These are phyloP conservation scores for Chaetodon auriga DNA, from an alignment of 2,113 vertebrate genomes.

Conservation along the genomic window DNA sequence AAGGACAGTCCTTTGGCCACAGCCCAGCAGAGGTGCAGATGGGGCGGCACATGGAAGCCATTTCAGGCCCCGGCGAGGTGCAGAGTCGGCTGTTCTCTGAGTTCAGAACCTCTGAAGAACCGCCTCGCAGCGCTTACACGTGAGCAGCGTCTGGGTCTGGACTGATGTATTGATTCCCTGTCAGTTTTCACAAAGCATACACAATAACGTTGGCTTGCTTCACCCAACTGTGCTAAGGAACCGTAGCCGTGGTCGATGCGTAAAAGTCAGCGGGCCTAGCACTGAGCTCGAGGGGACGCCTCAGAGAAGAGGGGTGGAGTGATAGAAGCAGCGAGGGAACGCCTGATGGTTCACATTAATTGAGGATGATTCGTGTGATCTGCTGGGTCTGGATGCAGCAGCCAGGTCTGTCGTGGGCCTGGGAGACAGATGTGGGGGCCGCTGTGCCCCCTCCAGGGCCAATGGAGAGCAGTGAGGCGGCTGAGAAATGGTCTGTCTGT, in stretches of 20 bases:
- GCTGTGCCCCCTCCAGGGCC: slow-evolving; percentile 74
- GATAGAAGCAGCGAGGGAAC: slow-evolving; percentile 63
- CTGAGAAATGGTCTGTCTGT: slow-evolving; percentile 78
- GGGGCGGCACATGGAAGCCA: slow-evolving; percentile 80
- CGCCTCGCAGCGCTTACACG: slow-evolving; percentile 66
- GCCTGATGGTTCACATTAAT: slow-evolving; percentile 82
- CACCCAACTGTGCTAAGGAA: slow-evolving; percentile 70
- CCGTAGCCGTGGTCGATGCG: slow-evolving; percentile 60
- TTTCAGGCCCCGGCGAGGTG: slow-evolving; percentile 70
- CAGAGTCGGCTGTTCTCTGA: slow-evolving; percentile 58
- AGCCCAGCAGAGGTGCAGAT: slow-evolving; percentile 76
- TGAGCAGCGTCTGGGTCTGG: slow-evolving; percentile 65
- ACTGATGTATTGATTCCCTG: slow-evolving; percentile 78
- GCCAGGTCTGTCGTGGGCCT: slow-evolving; percentile 79
- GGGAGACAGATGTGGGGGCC: slow-evolving; percentile 85
- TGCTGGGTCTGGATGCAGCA: slow-evolving; percentile 70
- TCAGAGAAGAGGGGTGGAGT: slow-evolving; percentile 67
- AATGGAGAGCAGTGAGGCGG: slow-evolving; percentile 76
- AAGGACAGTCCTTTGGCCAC: slow-evolving; percentile 76
- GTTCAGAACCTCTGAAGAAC: slow-evolving; percentile 74
- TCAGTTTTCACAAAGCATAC: slow-evolving; percentile 73
- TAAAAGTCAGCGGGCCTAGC: slow-evolving; percentile 72
- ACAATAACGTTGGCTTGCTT: slow-evolving; percentile 61
- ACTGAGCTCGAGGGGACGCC: slow-evolving; percentile 70
- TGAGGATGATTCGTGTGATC: slow-evolving; percentile 83